phyloP scores from a whole-genome alignment of 2,888 invertebrate genomes.

The Mythimna albipuncta region DNA sequence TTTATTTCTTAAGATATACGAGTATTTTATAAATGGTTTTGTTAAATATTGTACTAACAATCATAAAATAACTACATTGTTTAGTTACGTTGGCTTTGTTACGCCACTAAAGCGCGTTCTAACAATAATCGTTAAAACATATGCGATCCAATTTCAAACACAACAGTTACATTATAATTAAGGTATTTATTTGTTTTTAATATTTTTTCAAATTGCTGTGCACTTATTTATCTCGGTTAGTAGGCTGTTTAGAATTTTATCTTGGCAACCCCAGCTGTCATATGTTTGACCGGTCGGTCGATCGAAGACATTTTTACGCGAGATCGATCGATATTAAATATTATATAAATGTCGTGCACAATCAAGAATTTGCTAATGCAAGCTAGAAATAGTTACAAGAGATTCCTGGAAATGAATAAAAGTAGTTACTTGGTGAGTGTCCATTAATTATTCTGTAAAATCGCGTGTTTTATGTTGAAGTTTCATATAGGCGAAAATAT shows the following conservation, averaged over 20 bases:
- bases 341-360: slow-evolving; percentile 76
- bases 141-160: background rate
- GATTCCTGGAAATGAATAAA: slow-evolving; percentile 74
- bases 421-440: slow-evolving; percentile 78
- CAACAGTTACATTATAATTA: background rate
- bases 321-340: slow-evolving; percentile 47
- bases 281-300: slow-evolving; percentile 14
- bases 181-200: background rate
- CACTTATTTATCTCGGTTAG: background rate
- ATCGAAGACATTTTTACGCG: slow-evolving; percentile 24
- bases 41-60: background rate
- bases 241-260: slow-evolving; percentile 20
- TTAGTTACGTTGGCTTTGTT: background rate
- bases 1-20: slow-evolving; percentile 20
- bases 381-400: slow-evolving; percentile 77
- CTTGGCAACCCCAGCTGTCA: slow-evolving; percentile 55
- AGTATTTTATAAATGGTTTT: background rate
- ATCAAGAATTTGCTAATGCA: slow-evolving; percentile 80
- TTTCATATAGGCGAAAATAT: slow-evolving; percentile 2
- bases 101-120: background rate
- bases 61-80: background rate
- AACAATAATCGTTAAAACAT: background rate
- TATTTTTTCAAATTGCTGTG: background rate
- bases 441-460: slow-evolving; percentile 45
- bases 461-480: background rate